These are phyloP conservation scores for Neofelis nebulosa DNA, from an alignment of 2,113 vertebrate genomes.

Conservation along the genomic window DNA sequence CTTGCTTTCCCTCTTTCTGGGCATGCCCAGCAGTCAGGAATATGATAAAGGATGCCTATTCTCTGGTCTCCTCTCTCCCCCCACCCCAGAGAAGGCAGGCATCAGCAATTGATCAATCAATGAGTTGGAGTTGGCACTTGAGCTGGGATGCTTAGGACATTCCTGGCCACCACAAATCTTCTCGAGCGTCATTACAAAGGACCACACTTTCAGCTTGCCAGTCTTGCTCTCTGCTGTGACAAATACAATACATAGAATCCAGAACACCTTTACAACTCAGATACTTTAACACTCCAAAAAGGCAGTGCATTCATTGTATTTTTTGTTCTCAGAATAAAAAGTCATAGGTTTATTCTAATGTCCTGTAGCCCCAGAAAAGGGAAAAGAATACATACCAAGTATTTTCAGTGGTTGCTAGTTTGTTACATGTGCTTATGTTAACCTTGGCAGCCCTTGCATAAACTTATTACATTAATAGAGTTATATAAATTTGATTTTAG, in stretches of 20 bases:
- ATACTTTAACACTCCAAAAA: not conserved
- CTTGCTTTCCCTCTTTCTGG: not conserved
- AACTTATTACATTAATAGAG: slow-evolving; percentile 57
- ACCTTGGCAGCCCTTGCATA: slow-evolving; percentile 41
- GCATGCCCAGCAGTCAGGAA: not conserved
- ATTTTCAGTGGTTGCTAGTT: not conserved
- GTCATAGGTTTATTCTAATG: not conserved
- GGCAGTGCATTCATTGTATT: not conserved
- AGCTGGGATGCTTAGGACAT: not conserved
- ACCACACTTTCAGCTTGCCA: not conserved
- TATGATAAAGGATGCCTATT: not conserved
- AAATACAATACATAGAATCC: not conserved
- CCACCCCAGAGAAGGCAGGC: not conserved
- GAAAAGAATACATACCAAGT: not conserved
- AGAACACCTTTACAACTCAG: not conserved
- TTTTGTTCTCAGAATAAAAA: slow-evolving; percentile 16
- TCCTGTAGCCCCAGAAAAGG: not conserved
- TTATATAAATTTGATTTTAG: slow-evolving; percentile 67
- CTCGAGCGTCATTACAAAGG: not conserved
- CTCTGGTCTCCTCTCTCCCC: not conserved
- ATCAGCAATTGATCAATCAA: not conserved
- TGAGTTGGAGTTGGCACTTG: not conserved
- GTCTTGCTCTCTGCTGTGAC: not conserved
- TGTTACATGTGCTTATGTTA: slow-evolving; percentile 15
- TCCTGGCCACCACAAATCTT: not conserved